Conservation (phyloP, 2,113 vertebrate species). For the Ophiodon elongatus region DNA sequence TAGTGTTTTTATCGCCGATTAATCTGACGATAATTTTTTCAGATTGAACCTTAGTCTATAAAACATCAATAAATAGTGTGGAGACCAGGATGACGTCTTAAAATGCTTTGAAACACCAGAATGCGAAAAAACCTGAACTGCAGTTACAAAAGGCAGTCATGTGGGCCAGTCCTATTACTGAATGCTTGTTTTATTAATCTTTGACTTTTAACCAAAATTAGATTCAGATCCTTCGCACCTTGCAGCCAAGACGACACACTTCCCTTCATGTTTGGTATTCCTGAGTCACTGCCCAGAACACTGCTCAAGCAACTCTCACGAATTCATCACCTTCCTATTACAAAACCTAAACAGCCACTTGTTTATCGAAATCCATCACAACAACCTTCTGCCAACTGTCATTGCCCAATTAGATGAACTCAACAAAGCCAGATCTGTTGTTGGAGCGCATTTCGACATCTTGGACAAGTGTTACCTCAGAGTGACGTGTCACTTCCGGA, state of each 20-base stretch:
- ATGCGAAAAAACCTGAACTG: not conserved
- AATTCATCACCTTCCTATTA: not conserved
- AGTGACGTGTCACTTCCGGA: not conserved
- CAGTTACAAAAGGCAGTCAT: not conserved
- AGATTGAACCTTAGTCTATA: not conserved
- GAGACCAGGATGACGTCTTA: not conserved
- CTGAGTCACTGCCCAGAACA: too few relatives aligned
- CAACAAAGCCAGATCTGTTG: not conserved
- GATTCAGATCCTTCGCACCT: not conserved
- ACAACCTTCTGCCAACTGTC: not conserved
- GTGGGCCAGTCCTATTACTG: not conserved
- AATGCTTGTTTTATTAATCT: not conserved
- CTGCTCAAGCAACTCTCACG: not conserved
- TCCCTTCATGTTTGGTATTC: not conserved
- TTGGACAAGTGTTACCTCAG: not conserved
- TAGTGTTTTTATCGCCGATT: not conserved
- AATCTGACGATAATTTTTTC: not conserved
- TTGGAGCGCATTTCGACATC: conserved; percentile 39
- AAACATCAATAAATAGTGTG: not conserved
- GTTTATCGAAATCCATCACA: not conserved
- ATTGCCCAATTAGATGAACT: not conserved
- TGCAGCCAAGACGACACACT: not conserved
- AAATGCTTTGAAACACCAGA: not conserved
- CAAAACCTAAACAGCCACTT: not conserved
- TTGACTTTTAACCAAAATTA: not conserved